Evolutionary conservation across 2,888 invertebrate genomes (phyloP).

Genomic region (Drosophila fungiperda): DNA sequence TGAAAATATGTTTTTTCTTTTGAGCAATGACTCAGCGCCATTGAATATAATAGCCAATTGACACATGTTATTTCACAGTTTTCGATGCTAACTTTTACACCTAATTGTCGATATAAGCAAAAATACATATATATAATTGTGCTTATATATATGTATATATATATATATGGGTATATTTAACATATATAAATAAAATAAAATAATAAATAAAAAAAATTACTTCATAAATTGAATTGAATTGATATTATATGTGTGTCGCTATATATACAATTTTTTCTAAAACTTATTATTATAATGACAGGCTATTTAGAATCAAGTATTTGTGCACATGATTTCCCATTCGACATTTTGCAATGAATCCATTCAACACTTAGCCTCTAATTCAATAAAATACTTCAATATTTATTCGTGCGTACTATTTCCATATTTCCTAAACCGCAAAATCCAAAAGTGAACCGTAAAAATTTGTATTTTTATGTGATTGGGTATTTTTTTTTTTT

Average conservation of each 20-base stretch:
- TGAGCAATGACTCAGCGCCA: constrained; percentile 32
- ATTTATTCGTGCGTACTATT: constrained; percentile 11
- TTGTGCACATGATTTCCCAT: not conserved
- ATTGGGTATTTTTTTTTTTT: constrained; percentile 19
- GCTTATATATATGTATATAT: too few species aligned
- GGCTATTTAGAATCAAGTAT: not conserved
- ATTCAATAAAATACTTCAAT: constrained; percentile 3
- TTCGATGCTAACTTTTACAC: constrained; percentile 59
- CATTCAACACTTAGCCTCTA: constrained; percentile 2
- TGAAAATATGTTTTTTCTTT: not conserved
- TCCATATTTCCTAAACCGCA: constrained; percentile 32
- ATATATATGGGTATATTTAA: too few species aligned
- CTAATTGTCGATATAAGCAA: constrained; percentile 28
- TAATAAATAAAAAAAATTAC: too few species aligned
- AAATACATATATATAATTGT: constrained; percentile 3
- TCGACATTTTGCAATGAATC: not conserved
- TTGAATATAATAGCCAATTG: constrained; percentile 34
- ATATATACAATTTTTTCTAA: too few species aligned
- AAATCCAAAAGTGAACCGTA: constrained; percentile 25
- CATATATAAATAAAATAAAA: too few species aligned
- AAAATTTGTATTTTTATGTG: constrained; percentile 32
- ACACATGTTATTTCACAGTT: constrained; percentile 44
- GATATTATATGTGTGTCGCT: too few species aligned
- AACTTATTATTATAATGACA: not conserved
- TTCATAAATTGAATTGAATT: too few species aligned